A percentile compares a stretch with the other conserved stretches of the same genome.
phyloP scores from a whole-genome alignment of 1,140 invertebrate species.

The Helicoverpa armigera region DNA sequence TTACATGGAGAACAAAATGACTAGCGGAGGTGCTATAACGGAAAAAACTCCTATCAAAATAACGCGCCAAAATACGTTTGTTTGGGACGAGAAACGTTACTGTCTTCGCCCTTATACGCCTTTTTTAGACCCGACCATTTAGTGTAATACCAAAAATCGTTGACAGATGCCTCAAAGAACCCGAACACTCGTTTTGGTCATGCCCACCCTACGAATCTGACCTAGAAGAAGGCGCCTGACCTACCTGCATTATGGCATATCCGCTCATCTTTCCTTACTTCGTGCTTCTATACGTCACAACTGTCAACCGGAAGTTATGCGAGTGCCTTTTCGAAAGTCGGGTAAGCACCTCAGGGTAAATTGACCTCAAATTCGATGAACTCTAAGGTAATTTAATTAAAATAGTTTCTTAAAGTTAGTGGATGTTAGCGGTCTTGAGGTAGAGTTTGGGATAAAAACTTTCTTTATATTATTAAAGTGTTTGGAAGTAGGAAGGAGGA shows the following conservation, averaged over 20 bases:
- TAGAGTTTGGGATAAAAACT: neutral
- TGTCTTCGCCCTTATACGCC: too few species aligned
- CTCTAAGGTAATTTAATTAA: slow-evolving; percentile 32
- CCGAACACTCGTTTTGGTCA: too few species aligned
- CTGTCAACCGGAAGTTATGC: slow-evolving; percentile 25
- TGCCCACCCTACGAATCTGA: too few species aligned
- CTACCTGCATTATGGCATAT: too few species aligned
- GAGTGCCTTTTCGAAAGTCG: neutral
- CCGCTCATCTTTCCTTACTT: neutral
- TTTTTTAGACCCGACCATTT: too few species aligned
- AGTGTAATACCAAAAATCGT: too few species aligned
- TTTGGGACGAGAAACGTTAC: too few species aligned
- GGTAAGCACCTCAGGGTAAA: slow-evolving; percentile 18
- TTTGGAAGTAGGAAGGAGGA: neutral
- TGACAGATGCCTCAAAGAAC: too few species aligned
- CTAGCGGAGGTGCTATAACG: too few species aligned
- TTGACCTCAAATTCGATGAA: slow-evolving; percentile 29
- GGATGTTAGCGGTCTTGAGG: neutral
- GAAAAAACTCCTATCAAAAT: too few species aligned
- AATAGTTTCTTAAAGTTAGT: slow-evolving; percentile 11
- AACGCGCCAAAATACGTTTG: too few species aligned
- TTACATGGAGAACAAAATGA: neutral
- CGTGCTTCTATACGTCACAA: neutral
- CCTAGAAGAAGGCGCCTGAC: too few species aligned
- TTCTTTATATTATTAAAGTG: neutral